Conservation (phyloP, 2,113 vertebrate species). For the Thinocorus orbignyianus region DNA sequence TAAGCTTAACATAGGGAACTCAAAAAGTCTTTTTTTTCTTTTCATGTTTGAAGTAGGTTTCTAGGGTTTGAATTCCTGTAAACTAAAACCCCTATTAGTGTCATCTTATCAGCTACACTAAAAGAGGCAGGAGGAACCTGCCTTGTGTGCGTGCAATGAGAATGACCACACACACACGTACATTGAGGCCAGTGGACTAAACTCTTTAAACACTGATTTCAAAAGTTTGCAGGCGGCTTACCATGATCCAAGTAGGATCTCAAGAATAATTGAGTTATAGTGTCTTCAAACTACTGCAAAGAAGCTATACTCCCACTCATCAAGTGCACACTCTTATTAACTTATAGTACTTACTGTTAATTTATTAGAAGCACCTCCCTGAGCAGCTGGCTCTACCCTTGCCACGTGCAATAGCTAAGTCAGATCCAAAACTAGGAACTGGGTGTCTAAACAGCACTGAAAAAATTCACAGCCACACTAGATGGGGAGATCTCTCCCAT, state of each 20-base stretch:
- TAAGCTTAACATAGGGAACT: background rate
- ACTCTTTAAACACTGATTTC: background rate
- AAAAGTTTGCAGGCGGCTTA: background rate
- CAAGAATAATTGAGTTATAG: background rate
- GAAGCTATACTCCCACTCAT: background rate
- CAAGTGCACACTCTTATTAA: fast-evolving
- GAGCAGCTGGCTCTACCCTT: background rate
- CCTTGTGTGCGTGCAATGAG: background rate
- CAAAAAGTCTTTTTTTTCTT: background rate
- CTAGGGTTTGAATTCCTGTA: background rate
- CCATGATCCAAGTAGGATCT: too few relatives aligned
- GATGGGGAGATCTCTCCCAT: background rate
- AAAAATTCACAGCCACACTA: fast-evolving
- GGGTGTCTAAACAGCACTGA: background rate
- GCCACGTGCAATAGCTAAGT: background rate
- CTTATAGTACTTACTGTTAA: background rate
- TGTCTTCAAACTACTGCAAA: background rate
- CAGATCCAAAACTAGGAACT: background rate
- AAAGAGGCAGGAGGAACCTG: background rate
- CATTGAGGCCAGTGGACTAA: background rate
- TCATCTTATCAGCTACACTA: background rate
- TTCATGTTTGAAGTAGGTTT: background rate
- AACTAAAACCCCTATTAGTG: background rate
- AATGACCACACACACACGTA: background rate
- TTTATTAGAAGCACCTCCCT: background rate